phyloP scores from a whole-genome alignment of 2,113 vertebrate genomes.

The Turdus rufiventris region DNA sequence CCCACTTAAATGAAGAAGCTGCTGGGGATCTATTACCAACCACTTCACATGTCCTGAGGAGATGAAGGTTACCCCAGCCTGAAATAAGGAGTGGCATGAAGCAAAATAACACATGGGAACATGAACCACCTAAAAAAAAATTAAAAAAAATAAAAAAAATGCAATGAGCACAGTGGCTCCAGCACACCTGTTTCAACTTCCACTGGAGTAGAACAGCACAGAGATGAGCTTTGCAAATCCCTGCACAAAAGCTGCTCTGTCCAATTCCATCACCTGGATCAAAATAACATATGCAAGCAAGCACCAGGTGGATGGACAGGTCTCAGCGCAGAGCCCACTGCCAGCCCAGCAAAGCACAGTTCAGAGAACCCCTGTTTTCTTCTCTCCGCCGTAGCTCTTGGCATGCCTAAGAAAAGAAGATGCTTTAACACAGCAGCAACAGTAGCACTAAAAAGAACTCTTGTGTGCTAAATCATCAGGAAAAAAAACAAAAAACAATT shows the following conservation, averaged over 20 bases:
- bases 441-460: constrained; percentile 28
- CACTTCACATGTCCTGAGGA: fast-evolving
- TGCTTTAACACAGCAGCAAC: constrained; percentile 6
- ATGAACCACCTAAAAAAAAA: not conserved
- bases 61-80: not conserved
- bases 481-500: not conserved
- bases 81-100: not conserved
- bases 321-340: not conserved
- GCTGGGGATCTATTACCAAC: not conserved
- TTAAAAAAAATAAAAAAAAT: fast-evolving
- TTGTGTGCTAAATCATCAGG: constrained; percentile 25
- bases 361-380: not conserved
- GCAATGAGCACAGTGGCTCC: not conserved
- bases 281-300: not conserved
- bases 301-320: not conserved
- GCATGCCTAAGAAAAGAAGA: not conserved
- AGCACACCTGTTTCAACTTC: constrained; percentile 31
- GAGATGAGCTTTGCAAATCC: not conserved
- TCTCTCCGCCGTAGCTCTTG: not conserved
- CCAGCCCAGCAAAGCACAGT: not conserved
- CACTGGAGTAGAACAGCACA: not conserved
- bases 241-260: constrained; percentile 46
- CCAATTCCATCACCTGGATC: constrained; percentile 12
- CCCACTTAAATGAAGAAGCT: not conserved
- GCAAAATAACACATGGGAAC: not conserved